phyloP scores from a whole-genome alignment of 2,113 vertebrate species.

The Pluvianellus socialis region DNA sequence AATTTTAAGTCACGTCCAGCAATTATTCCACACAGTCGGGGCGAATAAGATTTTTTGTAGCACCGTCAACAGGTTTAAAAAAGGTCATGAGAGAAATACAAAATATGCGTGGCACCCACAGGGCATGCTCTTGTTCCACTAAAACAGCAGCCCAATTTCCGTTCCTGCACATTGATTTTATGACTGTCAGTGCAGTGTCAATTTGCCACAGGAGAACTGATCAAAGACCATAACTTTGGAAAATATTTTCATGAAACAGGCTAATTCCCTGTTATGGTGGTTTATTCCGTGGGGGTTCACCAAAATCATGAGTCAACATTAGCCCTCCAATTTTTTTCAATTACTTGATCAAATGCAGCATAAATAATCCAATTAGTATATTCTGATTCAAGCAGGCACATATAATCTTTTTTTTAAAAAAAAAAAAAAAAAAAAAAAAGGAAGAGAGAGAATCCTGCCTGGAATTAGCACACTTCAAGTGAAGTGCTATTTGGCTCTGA shows the following conservation, averaged over 20 bases:
- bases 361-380: conserved; percentile 51
- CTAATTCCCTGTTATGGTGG: not conserved
- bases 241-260: not conserved
- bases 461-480: not conserved
- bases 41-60: not conserved
- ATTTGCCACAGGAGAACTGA: conserved; percentile 4
- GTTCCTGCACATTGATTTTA: not conserved
- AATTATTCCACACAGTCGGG: too few relatives aligned
- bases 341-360: conserved; percentile 20
- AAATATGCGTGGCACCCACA: not conserved
- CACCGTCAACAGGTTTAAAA: not conserved
- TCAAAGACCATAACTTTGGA: conserved; percentile 27
- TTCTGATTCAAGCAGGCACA: not conserved
- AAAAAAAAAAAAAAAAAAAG: not conserved
- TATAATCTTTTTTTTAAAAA: not conserved
- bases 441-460: not conserved
- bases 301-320: conserved; percentile 19
- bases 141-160: not conserved
- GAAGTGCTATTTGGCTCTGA: not conserved
- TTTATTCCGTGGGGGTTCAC: not conserved
- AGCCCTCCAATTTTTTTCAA: conserved; percentile 33
- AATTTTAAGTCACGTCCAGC: too few relatives aligned
- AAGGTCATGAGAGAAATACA: not conserved
- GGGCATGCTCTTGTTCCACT: not conserved
- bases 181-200: not conserved